Percentiles rank a stretch among this genome's conserved stretches.
Conservation (phyloP, 1,140 invertebrate genomes). For the Eriosoma lanigerum region DNA sequence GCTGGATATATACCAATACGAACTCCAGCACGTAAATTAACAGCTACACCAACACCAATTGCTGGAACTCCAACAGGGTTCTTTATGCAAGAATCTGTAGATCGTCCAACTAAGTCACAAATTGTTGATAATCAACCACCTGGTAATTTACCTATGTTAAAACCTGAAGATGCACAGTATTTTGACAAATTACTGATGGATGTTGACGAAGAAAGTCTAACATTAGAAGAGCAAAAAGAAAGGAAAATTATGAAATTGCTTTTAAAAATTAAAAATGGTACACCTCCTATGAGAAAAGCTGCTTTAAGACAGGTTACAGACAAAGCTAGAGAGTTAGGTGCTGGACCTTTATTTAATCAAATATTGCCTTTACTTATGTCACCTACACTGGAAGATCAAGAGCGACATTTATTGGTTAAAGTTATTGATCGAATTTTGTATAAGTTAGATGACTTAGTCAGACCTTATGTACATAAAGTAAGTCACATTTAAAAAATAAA, state of each 20-base stretch:
- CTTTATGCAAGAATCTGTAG: constrained; percentile 86
- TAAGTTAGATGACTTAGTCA: constrained; percentile 96
- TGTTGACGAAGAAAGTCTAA: constrained; percentile 94
- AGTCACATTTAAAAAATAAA: constrained; percentile 53
- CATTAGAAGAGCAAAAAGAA: constrained; percentile 97
- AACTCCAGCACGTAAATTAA: constrained; percentile 94
- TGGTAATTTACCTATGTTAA: constrained; percentile 95
- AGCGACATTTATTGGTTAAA: constrained; percentile 98
- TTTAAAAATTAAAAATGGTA: constrained; percentile 99
- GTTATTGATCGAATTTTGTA: constrained; percentile 98
- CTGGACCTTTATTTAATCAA: constrained; percentile 97
- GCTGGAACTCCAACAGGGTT: constrained; percentile 91
- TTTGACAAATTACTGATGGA: constrained; percentile 98
- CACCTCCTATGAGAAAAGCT: constrained; percentile 98
- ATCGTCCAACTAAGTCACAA: constrained; percentile 76
- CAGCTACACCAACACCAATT: constrained; percentile 96
- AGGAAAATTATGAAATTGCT: constrained; percentile 98
- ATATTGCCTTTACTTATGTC: constrained; percentile 98
- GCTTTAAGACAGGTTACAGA: constrained; percentile 97
- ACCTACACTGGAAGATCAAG: constrained; percentile 98
- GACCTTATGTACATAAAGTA: constrained; percentile 98
- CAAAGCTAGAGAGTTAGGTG: constrained; percentile 97
- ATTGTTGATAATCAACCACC: constrained; percentile 93
- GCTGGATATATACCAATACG: constrained; percentile 94
- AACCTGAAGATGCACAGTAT: constrained; percentile 99